A percentile compares a stretch with the other conserved stretches of the same genome.
phyloP scores from a whole-genome alignment of 2,113 vertebrate species.

The Macrotis lagotis region DNA sequence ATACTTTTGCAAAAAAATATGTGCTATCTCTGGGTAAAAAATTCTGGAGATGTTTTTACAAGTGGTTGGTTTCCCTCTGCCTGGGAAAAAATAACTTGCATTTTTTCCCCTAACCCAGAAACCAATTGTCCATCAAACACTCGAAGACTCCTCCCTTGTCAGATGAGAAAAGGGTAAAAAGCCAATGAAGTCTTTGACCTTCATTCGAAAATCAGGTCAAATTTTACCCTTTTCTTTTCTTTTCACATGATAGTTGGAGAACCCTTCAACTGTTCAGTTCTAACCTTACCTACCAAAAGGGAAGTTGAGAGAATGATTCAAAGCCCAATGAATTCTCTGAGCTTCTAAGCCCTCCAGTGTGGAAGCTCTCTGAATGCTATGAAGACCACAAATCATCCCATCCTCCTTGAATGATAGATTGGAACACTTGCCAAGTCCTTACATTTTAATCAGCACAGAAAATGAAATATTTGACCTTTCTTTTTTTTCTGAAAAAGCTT shows the following conservation, averaged over 20 bases:
- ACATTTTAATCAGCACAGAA: conserved; percentile 84
- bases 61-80: background rate
- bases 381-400: conserved; percentile 68
- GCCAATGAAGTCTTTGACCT: background rate
- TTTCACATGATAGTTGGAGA: background rate
- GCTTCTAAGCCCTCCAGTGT: background rate
- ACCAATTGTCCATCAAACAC: background rate
- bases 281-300: background rate
- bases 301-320: background rate
- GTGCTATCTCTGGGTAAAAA: background rate
- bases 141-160: background rate
- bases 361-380: conserved; percentile 49
- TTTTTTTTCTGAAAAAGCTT: conserved; percentile 81
- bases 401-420: conserved; percentile 78
- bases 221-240: background rate
- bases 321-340: background rate
- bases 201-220: conserved; percentile 1
- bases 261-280: background rate
- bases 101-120: conserved; percentile 4
- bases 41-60: conserved; percentile 1
- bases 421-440: conserved; percentile 76
- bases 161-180: background rate
- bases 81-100: background rate
- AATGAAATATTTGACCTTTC: conserved; percentile 86
- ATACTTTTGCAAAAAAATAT: background rate